A percentile compares a stretch with the other conserved stretches of the same genome.
phyloP scores from a whole-genome alignment of 1,140 invertebrate species.

The Epicauta chinensis region DNA sequence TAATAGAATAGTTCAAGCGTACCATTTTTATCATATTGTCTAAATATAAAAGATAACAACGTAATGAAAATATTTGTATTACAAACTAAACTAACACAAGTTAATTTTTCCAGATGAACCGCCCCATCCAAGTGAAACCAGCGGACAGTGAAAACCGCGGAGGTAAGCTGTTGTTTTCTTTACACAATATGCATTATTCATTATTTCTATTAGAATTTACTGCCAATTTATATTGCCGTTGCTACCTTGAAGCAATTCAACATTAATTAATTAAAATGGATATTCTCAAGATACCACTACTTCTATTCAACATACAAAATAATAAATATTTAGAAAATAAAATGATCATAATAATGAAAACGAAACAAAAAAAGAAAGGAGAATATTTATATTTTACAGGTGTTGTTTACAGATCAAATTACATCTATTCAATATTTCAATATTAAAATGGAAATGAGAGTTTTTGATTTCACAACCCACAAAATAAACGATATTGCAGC shows the following conservation, averaged over 20 bases:
- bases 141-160: conserved; percentile 98
- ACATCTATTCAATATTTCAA: neutral
- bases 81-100: no score
- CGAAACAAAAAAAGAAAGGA: no score
- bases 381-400: neutral
- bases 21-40: no score
- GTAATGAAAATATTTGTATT: no score
- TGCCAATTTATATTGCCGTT: conserved; percentile 7
- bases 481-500: neutral
- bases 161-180: conserved; percentile 57
- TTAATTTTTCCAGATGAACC: conserved; percentile 81
- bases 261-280: conserved; percentile 14
- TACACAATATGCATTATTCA: conserved; percentile 18
- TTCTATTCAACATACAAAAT: conserved; percentile 7
- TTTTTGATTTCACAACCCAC: neutral
- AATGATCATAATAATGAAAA: no score
- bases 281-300: conserved; percentile 9
- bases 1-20: no score
- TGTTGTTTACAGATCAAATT: neutral
- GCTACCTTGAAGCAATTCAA: neutral
- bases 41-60: no score
- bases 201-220: conserved; percentile 17
- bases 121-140: conserved; percentile 99
- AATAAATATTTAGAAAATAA: no score
- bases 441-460: neutral